Evolutionary conservation across 2,797 vertebrate genomes (phyloP).

Genomic region (Cyclopterus lumpus): DNA sequence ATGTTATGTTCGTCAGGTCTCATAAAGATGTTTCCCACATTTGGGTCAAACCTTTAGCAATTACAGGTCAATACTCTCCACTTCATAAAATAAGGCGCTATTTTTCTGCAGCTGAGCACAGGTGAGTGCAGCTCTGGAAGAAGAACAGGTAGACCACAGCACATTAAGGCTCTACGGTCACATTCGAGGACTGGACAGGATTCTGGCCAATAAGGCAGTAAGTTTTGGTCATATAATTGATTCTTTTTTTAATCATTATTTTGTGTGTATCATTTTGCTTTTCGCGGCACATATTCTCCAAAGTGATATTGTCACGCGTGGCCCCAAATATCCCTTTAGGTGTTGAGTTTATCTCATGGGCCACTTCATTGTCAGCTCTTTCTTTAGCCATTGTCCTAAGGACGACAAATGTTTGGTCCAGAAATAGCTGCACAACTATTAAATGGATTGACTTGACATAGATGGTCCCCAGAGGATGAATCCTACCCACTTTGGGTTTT

Average conservation of each 20-base stretch:
- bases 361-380: background rate
- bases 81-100: constrained; percentile 10
- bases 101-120: constrained; percentile 14
- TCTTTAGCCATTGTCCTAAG: background rate
- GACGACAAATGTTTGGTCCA: background rate
- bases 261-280: background rate
- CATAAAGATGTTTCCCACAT: background rate
- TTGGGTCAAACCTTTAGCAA: background rate
- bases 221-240: background rate
- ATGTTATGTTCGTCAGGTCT: background rate
- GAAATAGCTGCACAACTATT: background rate
- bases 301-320: background rate
- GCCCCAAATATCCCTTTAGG: background rate
- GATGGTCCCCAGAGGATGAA: background rate
- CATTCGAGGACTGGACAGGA: background rate
- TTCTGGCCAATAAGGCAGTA: background rate
- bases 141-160: background rate
- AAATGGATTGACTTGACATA: background rate
- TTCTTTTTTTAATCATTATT: background rate
- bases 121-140: background rate
- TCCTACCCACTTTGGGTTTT: background rate
- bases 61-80: constrained; percentile 8
- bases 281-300: background rate
- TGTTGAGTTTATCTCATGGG: background rate
- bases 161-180: background rate